Conservation (phyloP, 1,140 invertebrate genomes). For the Drepana arcuata region DNA sequence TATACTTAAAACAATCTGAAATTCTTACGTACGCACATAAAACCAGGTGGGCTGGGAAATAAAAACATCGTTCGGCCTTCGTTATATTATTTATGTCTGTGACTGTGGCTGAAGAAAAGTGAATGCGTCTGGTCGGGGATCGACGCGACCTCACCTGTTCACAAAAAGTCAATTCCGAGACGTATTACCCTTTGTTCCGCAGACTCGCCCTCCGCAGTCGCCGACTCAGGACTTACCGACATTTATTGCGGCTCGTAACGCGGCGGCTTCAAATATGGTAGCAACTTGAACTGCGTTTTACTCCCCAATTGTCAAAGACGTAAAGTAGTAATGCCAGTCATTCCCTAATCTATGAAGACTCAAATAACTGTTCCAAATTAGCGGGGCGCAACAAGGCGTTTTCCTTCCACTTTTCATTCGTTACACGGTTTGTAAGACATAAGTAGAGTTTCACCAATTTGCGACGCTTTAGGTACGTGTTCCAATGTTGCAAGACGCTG, state of each 20-base stretch:
- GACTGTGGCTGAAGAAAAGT: conserved; percentile 36
- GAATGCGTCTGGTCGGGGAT: conserved; percentile 29
- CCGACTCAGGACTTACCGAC: conserved; percentile 24
- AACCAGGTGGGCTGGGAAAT: conserved; percentile 50
- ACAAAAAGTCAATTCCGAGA: conserved; percentile 48
- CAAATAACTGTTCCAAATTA: too few relatives aligned
- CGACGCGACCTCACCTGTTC: conserved; percentile 46
- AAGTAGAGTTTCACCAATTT: conserved; percentile 52
- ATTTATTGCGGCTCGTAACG: conserved; percentile 45
- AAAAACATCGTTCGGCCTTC: conserved; percentile 43
- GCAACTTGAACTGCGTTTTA: conserved; percentile 17
- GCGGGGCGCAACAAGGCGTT: too few relatives aligned
- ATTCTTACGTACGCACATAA: conserved; percentile 35
- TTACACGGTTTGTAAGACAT: too few relatives aligned
- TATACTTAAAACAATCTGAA: conserved; percentile 45
- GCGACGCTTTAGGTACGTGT: conserved; percentile 28
- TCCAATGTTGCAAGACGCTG: conserved; percentile 24
- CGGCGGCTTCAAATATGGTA: conserved; percentile 27
- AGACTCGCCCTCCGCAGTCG: conserved; percentile 30
- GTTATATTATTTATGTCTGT: conserved; percentile 36
- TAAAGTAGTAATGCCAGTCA: too few relatives aligned
- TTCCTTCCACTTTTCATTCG: too few relatives aligned
- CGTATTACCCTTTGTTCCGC: conserved; percentile 55
- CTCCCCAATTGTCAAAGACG: too few relatives aligned
- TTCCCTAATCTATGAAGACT: too few relatives aligned